phyloP scores from a whole-genome alignment of 2,113 vertebrate genomes.

The Lynx canadensis region DNA sequence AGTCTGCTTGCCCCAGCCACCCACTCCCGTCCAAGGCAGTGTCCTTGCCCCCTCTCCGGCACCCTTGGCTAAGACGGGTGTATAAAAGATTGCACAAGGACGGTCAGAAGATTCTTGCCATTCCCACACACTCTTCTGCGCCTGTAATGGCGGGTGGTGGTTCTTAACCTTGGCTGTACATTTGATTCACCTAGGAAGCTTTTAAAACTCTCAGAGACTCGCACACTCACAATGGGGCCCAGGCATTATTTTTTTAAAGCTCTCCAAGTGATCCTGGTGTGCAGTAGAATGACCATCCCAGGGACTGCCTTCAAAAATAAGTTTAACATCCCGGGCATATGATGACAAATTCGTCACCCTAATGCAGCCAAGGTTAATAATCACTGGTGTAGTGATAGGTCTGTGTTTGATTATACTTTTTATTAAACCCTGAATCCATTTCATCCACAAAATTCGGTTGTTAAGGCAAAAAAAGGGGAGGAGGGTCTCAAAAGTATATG shows the following conservation, averaged over 20 bases:
- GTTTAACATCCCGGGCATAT: neutral
- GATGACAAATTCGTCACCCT: neutral
- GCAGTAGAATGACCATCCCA: neutral
- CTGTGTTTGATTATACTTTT: neutral
- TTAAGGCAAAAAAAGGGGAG: neutral
- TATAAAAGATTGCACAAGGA: too few species aligned
- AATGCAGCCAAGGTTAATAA: neutral
- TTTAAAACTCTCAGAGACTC: neutral
- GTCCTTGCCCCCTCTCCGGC: neutral
- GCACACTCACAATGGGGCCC: neutral
- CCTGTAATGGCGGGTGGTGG: neutral
- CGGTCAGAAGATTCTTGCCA: too few species aligned
- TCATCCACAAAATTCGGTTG: neutral
- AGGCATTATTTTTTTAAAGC: neutral
- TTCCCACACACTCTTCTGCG: fast-evolving
- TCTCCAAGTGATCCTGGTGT: neutral
- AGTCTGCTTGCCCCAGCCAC: neutral
- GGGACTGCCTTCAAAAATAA: neutral
- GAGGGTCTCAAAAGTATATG: neutral
- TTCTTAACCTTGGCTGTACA: neutral
- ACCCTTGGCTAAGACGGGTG: neutral
- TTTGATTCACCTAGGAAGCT: neutral
- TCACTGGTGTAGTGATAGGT: neutral
- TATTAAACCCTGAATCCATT: neutral
- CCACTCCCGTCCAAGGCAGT: neutral